Base-by-base conservation (phyloP, 2,888 invertebrate genomes). In the Melipona beecheii region DNA sequence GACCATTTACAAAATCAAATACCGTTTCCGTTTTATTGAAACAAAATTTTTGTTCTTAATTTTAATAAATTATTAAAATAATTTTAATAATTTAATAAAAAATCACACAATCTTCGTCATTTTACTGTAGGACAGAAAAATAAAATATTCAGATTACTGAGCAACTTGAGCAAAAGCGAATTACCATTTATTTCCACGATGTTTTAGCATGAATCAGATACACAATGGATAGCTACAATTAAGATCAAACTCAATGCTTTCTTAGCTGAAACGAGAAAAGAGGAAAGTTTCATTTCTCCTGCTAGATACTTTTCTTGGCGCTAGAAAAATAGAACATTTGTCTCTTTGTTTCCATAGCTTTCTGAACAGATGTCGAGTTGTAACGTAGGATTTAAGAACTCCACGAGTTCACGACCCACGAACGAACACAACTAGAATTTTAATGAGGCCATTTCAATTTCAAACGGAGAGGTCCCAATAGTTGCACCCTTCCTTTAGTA, bases 401-500 rank as follows among this genome's bases (percentile, higher is more conserved):
- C 21, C 43, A 36, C 60, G 49, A 17, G 79, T 75, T 79, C 74
- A 69, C 27, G 79, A 82, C 70, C 78, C 54, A 66, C 49, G 64
- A 62, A 81, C 15, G 17, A 58, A 27, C 52, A 19, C 19, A 31
- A 69, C 13, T 79, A 24, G 79, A 79, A 75, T 82, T 70, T 82
- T 60, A 75, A 79, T 27, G 54, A 71, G 64, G 24, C 31, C 66
- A 77, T 77, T 81, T 77, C 60, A 77, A 81, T 71, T 81, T 80
- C 76, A 70, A 72, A 36, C 66, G 31, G 27, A n/a, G 13, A 70
- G 68, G 21, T 75, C 56, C 19, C 52, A 11, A 24, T 27, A 27
- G 65, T 36, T 27, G 43, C 52, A 43, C 17, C 13, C n/a, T 15
- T 15, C 21, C 31, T 52, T 27, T n/a, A 24, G 27, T 52, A 24